These are phyloP conservation scores for Watsonalla cultraria DNA, from an alignment of 2,888 invertebrate genomes.

Conservation along the genomic window DNA sequence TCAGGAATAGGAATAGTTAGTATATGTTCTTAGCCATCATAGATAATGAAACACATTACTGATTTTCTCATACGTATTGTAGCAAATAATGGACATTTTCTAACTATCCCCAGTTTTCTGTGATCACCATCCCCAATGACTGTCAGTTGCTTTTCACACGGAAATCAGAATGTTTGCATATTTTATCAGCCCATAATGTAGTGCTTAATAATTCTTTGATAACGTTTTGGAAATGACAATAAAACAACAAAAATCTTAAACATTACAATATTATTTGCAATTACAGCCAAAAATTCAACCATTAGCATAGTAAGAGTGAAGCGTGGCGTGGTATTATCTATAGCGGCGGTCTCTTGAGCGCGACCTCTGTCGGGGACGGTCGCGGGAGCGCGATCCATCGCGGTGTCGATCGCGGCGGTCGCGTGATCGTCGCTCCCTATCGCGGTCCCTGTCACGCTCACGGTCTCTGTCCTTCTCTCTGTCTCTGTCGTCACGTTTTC, in stretches of 20 bases:
- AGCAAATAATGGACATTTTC: too few species aligned
- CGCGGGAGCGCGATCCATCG: constrained; percentile 40
- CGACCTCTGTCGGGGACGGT: constrained; percentile 47
- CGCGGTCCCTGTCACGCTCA: constrained; percentile 49
- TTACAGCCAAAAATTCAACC: constrained; percentile 40
- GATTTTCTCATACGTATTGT: too few species aligned
- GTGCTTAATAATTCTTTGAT: neutral
- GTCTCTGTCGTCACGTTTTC: constrained; percentile 59
- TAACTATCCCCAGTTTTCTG: too few species aligned
- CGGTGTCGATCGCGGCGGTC: constrained; percentile 35
- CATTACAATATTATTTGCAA: constrained; percentile 47
- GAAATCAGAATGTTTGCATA: neutral
- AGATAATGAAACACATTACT: too few species aligned
- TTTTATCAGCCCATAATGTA: neutral
- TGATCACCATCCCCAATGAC: too few species aligned
- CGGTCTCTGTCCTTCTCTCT: constrained; percentile 48
- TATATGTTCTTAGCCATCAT: too few species aligned
- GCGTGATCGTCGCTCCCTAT: constrained; percentile 29
- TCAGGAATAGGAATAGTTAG: too few species aligned
- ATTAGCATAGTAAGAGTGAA: constrained; percentile 21
- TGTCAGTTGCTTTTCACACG: too few species aligned
- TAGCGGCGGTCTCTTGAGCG: constrained; percentile 63
- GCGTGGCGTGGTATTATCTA: constrained; percentile 50
- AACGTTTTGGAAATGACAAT: neutral
- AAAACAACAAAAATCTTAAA: constrained; percentile 26